A percentile compares a stretch with the other conserved stretches of the same genome.
These are phyloP conservation scores for Pseudonaja textilis DNA, from an alignment of 2,113 vertebrate species.

Conservation along the genomic window DNA sequence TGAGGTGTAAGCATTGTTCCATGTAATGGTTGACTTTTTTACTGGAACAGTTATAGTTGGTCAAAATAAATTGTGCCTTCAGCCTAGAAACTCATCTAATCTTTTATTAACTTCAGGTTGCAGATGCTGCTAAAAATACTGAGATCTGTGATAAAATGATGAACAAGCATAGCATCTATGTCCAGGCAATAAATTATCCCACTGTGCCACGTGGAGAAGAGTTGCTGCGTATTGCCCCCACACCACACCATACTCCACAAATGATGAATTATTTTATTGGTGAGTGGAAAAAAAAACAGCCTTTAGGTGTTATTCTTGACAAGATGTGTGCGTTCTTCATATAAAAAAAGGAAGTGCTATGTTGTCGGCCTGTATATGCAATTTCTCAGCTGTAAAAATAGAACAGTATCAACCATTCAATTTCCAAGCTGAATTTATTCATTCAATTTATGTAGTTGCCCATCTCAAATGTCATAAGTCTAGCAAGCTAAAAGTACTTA, in stretches of 20 bases:
- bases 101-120: slow-evolving; percentile 71
- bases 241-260: slow-evolving; percentile 92
- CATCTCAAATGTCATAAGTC: background rate
- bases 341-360: background rate
- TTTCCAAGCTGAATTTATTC: background rate
- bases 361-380: background rate
- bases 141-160: slow-evolving; percentile 90
- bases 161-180: slow-evolving; percentile 92
- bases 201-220: slow-evolving; percentile 92
- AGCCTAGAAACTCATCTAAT: background rate
- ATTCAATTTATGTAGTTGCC: background rate
- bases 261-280: slow-evolving; percentile 96
- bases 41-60: background rate
- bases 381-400: background rate
- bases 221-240: slow-evolving; percentile 92
- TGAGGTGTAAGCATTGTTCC: background rate
- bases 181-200: slow-evolving; percentile 97
- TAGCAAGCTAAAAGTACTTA: background rate
- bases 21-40: background rate
- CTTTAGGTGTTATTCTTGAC: background rate
- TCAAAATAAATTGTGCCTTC: background rate
- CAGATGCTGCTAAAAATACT: slow-evolving; percentile 91
- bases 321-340: background rate
- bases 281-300: slow-evolving; percentile 66
- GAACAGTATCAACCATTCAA: background rate